phyloP scores from a whole-genome alignment of 2,113 vertebrate genomes.

The Prietella phreatophila region DNA sequence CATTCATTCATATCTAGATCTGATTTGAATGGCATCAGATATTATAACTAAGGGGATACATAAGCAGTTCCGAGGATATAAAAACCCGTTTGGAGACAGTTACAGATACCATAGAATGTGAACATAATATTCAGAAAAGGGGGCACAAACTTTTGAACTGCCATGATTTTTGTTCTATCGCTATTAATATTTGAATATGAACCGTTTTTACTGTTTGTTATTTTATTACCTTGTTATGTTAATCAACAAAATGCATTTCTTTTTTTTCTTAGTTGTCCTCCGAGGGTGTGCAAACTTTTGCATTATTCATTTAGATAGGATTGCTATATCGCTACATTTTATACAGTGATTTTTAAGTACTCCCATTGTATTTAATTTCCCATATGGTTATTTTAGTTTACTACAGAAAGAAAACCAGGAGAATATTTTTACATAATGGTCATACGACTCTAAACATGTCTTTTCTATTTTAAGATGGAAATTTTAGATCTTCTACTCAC shows the following conservation, averaged over 20 bases:
- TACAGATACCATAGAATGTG: not conserved
- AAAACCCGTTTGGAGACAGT: not conserved
- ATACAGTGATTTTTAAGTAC: not conserved
- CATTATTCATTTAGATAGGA: not conserved
- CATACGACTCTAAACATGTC: not conserved
- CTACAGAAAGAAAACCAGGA: not conserved
- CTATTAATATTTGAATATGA: not conserved
- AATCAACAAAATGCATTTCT: not conserved
- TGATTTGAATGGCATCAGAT: not conserved
- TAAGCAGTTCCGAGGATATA: not conserved
- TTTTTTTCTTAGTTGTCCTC: not conserved
- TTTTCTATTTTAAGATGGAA: not conserved
- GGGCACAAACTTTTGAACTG: not conserved
- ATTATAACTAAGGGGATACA: not conserved
- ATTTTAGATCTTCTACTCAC: not conserved
- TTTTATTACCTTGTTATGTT: not conserved
- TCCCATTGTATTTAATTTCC: not conserved
- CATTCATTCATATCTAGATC: too few relatives aligned
- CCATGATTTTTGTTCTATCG: not conserved
- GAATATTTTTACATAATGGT: not conserved
- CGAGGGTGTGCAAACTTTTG: not conserved
- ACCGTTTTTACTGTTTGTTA: not conserved
- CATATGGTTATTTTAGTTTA: not conserved
- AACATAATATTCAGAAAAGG: not conserved
- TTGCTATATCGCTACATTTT: not conserved